Evolutionary conservation across 2,888 invertebrate species (phyloP).

Genomic region (Metellina segmentata): DNA sequence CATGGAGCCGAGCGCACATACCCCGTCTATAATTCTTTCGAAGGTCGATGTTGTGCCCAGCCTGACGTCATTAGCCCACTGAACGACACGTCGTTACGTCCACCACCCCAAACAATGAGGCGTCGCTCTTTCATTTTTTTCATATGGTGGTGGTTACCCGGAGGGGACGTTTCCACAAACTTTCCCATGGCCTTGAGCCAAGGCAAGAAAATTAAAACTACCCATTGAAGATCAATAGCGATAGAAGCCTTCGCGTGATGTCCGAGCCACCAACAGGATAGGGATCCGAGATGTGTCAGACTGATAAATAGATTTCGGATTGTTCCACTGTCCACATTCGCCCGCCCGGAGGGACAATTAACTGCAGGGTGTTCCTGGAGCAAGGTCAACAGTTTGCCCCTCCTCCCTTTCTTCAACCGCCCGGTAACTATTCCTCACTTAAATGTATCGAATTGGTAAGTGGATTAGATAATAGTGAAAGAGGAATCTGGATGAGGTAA

Average conservation of each 20-base stretch:
- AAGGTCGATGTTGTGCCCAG: not conserved
- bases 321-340: not conserved
- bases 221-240: conserved; percentile 11
- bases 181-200: conserved; percentile 74
- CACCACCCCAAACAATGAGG: conserved; percentile 54
- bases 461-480: too few relatives aligned
- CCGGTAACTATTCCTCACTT: too few relatives aligned
- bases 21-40: not conserved
- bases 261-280: not conserved
- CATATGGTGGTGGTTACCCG: conserved; percentile 6
- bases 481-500: too few relatives aligned
- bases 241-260: not conserved
- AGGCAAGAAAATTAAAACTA: conserved; percentile 26
- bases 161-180: conserved; percentile 57
- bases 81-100: not conserved
- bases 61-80: conserved; percentile 47
- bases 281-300: conserved; percentile 27
- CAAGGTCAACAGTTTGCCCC: conserved; percentile 24
- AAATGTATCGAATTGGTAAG: too few relatives aligned
- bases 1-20: not conserved
- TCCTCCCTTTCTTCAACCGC: too few relatives aligned
- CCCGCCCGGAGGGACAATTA: not conserved
- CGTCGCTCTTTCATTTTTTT: not conserved
- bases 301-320: conserved; percentile 43
- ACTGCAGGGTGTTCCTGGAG: not conserved